phyloP scores from a whole-genome alignment of 2,888 invertebrate genomes.

The Muscina levida region DNA sequence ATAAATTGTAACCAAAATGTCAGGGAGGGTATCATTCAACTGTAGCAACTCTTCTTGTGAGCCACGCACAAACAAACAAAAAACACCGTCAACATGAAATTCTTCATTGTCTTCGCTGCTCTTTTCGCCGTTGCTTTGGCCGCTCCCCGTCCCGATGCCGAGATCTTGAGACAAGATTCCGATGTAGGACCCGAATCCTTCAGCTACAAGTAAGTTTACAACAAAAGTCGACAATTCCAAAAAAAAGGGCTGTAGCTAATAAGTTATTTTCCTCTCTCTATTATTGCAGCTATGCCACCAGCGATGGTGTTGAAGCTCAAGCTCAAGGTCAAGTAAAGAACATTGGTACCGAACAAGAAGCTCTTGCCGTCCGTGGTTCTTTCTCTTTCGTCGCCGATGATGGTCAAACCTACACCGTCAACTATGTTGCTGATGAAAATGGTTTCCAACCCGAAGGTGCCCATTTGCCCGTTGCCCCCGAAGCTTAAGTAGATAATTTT shows the following conservation, averaged over 20 bases:
- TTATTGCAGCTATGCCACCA: constrained; percentile 80
- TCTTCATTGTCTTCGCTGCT: constrained; percentile 75
- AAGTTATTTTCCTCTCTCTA: no score
- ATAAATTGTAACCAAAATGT: constrained; percentile 72
- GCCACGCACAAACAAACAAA: constrained; percentile 52
- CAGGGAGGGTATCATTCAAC: constrained; percentile 68
- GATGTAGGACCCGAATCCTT: constrained; percentile 82
- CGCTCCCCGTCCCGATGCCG: constrained; percentile 75
- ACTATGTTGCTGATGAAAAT: constrained; percentile 74
- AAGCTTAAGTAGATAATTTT: constrained; percentile 53
- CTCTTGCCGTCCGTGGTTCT: constrained; percentile 80
- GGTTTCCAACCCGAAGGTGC: constrained; percentile 80
- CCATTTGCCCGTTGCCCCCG: constrained; percentile 78
- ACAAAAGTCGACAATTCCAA: no score
- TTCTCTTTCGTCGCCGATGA: constrained; percentile 82
- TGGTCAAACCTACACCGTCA: constrained; percentile 82
- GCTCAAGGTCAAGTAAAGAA: constrained; percentile 81
- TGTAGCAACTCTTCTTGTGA: constrained; percentile 68
- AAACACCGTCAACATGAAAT: constrained; percentile 73
- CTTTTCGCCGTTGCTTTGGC: constrained; percentile 73
- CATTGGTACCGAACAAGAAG: constrained; percentile 80
- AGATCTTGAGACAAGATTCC: constrained; percentile 81
- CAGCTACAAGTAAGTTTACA: constrained; percentile 82
- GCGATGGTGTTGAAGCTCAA: constrained; percentile 80
- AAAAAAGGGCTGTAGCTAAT: no score